Conservation (phyloP, 1,140 invertebrate species). For the Sarcophaga peregrina region DNA sequence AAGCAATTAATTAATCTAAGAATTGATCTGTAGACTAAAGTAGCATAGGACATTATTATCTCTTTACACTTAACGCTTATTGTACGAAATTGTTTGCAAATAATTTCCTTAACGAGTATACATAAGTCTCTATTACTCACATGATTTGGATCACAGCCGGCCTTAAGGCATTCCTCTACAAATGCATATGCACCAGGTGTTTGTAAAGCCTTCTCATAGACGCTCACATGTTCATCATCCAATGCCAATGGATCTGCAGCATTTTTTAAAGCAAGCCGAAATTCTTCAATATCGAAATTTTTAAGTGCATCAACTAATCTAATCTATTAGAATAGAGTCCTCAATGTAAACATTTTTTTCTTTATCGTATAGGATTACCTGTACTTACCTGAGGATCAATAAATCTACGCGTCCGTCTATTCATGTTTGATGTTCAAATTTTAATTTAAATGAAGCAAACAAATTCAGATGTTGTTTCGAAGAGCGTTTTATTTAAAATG, state of each 20-base stretch:
- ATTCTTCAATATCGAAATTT: conserved; percentile 52
- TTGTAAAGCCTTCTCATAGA: conserved; percentile 59
- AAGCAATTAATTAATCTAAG: too few relatives aligned
- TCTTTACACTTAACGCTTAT: too few relatives aligned
- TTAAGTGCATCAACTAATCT: conserved; percentile 48
- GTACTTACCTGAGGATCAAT: neutral
- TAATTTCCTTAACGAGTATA: too few relatives aligned
- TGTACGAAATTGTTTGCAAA: neutral
- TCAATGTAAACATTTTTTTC: neutral
- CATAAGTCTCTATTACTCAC: conserved; percentile 59
- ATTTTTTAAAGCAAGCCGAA: conserved; percentile 54
- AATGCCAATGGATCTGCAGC: conserved; percentile 54
- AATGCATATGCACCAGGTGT: conserved; percentile 69
- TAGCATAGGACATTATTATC: too few relatives aligned
- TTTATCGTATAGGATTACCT: neutral
- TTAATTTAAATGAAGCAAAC: too few relatives aligned
- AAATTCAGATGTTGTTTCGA: too few relatives aligned
- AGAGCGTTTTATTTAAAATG: too few relatives aligned
- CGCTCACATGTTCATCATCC: conserved; percentile 51
- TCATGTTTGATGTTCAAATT: too few relatives aligned
- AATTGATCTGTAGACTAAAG: too few relatives aligned
- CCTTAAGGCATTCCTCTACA: conserved; percentile 72
- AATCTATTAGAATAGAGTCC: neutral
- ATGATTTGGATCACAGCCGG: conserved; percentile 75
- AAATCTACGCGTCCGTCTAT: neutral